Evolutionary conservation across 2,888 invertebrate genomes (phyloP).

Genomic region (Heliothis peltigera): DNA sequence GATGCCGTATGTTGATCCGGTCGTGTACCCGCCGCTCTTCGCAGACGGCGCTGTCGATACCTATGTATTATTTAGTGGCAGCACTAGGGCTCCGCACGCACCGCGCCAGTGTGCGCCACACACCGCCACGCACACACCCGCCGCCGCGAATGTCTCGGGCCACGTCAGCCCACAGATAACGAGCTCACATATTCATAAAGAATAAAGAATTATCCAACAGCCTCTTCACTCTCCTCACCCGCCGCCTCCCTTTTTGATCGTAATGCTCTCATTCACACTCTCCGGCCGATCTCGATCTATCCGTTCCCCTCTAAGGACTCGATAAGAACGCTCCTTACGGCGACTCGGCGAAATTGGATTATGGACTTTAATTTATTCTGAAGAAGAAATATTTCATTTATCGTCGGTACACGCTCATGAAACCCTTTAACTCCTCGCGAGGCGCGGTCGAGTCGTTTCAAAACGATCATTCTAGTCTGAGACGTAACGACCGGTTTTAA

Average conservation of each 20-base stretch:
- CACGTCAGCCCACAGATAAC: slow-evolving; percentile 86
- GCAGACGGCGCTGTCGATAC: slow-evolving; percentile 87
- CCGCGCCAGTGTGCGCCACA: slow-evolving; percentile 61
- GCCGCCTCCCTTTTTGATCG: slow-evolving; percentile 76
- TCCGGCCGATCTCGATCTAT: slow-evolving; percentile 86
- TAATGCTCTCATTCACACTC: slow-evolving; percentile 90
- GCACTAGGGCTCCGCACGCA: slow-evolving; percentile 77
- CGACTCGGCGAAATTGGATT: slow-evolving; percentile 81
- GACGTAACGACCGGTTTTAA: slow-evolving; percentile 86
- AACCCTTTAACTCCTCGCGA: slow-evolving; percentile 85
- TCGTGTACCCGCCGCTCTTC: slow-evolving; percentile 89
- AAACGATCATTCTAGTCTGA: slow-evolving; percentile 85
- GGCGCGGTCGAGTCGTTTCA: slow-evolving; percentile 77
- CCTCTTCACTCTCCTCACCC: slow-evolving; percentile 77
- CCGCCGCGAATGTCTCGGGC: slow-evolving; percentile 77
- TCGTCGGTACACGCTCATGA: slow-evolving; percentile 80
- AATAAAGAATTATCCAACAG: slow-evolving; percentile 89
- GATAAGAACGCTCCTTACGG: slow-evolving; percentile 79
- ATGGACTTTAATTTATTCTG: slow-evolving; percentile 89
- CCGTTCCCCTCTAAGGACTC: slow-evolving; percentile 85
- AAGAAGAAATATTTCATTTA: slow-evolving; percentile 89
- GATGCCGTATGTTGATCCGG: slow-evolving; percentile 90
- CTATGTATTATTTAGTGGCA: slow-evolving; percentile 89
- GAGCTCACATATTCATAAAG: slow-evolving; percentile 90
- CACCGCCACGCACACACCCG: slow-evolving; percentile 72